Evolutionary conservation across 2,888 invertebrate species (phyloP), one percentile per base, ranked within the genome.

Genomic region (Eupithecia pulchellata): DNA sequence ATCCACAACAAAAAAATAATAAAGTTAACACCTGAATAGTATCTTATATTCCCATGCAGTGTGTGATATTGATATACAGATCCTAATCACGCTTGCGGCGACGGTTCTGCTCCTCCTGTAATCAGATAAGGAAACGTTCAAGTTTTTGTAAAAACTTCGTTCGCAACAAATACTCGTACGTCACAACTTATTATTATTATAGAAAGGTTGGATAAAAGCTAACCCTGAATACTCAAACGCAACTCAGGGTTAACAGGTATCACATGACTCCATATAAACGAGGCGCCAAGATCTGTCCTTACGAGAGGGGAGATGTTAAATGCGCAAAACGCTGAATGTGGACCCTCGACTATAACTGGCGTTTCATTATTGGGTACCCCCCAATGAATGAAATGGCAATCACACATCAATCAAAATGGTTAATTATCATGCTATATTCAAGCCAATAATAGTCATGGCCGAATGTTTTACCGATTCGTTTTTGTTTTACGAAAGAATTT

Each of bases 61-160:
- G 36, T 63, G 27, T 52, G 57, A 39, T 55, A 60, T 64, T 58
- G n/a, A 25, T 63, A 64, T 64, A 42, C 66, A 61, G 47, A 11
- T 25, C 68, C 88, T 93, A 94, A 75, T 94, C 91, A 87, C 94
- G 93, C 81, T 92, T 94, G 85, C 94, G 94, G 80, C 94, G 93
- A 78, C 93, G 94, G 72, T 93, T 88, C 76, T 94, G 89, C 80
- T 94, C 94, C 82, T 94, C 94, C 94, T 94, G 88, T 64, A 87
- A 92, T 75, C 64, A 77, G 71, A 75, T 64, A 65, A 8, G 60
- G 68, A 47, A 30, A 61, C n/a, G 11, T 55, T 9, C 11, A 32
- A 8, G 17, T 32, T 9, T 13, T 55, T 6, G 25, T 27, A 55
- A 55, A 42, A 42, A 42, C 5, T 8, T 42, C 8, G n/a, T 2